These are phyloP conservation scores for Diogma glabrata DNA, from an alignment of 2,888 invertebrate genomes.

Conservation along the genomic window DNA sequence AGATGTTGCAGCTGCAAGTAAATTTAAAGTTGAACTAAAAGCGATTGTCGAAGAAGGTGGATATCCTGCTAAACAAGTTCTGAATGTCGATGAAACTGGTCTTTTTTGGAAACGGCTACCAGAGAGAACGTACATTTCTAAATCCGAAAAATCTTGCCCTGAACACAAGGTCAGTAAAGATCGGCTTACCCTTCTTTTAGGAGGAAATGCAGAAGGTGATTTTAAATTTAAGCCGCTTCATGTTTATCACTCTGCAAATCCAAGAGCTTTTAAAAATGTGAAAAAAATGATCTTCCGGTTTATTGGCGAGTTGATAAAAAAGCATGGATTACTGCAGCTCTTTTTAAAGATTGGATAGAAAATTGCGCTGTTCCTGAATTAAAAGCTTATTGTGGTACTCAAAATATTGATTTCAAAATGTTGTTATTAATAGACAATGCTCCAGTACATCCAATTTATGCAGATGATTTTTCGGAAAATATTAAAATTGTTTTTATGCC, in stretches of 20 bases:
- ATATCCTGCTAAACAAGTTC: not conserved
- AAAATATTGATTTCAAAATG: slow-evolving; percentile 5
- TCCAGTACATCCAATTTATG: not conserved
- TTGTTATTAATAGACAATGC: slow-evolving; percentile 1
- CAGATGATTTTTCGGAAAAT: not conserved
- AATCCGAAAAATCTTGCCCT: slow-evolving; percentile 17
- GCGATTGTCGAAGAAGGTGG: not conserved
- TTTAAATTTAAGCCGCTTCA: slow-evolving; percentile 25
- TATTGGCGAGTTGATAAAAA: slow-evolving; percentile 25
- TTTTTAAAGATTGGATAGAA: slow-evolving; percentile 19
- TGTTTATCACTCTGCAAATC: slow-evolving; percentile 5
- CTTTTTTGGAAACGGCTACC: not conserved
- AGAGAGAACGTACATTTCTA: too few species aligned
- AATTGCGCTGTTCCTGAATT: slow-evolving; percentile 19
- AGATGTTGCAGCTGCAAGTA: slow-evolving; percentile 18
- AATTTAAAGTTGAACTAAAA: not conserved
- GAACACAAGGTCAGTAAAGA: slow-evolving; percentile 23
- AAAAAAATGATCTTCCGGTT: slow-evolving; percentile 24
- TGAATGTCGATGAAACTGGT: not conserved
- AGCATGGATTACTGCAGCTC: slow-evolving; percentile 23
- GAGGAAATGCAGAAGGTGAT: slow-evolving; percentile 15
- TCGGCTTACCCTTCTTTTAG: slow-evolving; percentile 23
- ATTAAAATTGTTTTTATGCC: slow-evolving; percentile 4
- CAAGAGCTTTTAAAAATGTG: slow-evolving; percentile 19
- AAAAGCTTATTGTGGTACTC: slow-evolving; percentile 16